These are phyloP conservation scores for Ctenopoma kingsleyae DNA, from an alignment of 2,797 vertebrate species.

Conservation along the genomic window DNA sequence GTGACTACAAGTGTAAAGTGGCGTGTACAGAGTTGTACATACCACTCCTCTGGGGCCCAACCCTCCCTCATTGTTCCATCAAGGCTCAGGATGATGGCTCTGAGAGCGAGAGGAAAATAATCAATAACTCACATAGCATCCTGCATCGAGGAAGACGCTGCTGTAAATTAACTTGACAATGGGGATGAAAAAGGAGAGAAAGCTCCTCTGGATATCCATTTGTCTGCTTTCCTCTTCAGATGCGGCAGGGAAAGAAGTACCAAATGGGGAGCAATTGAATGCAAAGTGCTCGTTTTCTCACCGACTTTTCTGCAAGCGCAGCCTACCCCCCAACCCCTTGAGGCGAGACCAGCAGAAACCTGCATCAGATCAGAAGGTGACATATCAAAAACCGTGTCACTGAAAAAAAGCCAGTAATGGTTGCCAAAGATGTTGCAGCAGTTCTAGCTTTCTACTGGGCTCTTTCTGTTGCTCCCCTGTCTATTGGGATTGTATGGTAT, in stretches of 20 bases:
- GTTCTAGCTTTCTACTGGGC: slow-evolving; percentile 77
- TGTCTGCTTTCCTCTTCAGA: slow-evolving; percentile 86
- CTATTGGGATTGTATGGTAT: slow-evolving; percentile 80
- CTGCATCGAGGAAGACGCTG: slow-evolving; percentile 86
- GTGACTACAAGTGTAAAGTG: slow-evolving; percentile 85
- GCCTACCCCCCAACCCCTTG: slow-evolving; percentile 86
- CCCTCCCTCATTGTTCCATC: slow-evolving; percentile 76
- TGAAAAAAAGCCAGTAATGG: slow-evolving; percentile 81
- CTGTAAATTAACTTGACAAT: slow-evolving; percentile 90
- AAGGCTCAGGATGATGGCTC: slow-evolving; percentile 76
- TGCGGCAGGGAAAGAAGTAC: slow-evolving; percentile 81
- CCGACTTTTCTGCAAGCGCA: slow-evolving; percentile 81
- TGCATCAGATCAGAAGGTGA: slow-evolving; percentile 94
- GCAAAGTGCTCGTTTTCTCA: slow-evolving; percentile 89
- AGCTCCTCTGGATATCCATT: slow-evolving; percentile 84
- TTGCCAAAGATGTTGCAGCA: slow-evolving; percentile 79
- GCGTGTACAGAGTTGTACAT: slow-evolving; percentile 80
- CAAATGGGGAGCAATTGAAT: slow-evolving; percentile 90
- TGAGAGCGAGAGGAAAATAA: slow-evolving; percentile 73
- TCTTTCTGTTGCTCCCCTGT: slow-evolving; percentile 74
- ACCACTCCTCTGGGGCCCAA: slow-evolving; percentile 70
- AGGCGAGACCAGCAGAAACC: slow-evolving; percentile 92
- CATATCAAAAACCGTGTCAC: slow-evolving; percentile 94
- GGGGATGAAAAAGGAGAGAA: slow-evolving; percentile 84
- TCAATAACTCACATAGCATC: slow-evolving; percentile 87